phyloP scores from a whole-genome alignment of 2,797 vertebrate species.

The Leptoclinus maculatus region DNA sequence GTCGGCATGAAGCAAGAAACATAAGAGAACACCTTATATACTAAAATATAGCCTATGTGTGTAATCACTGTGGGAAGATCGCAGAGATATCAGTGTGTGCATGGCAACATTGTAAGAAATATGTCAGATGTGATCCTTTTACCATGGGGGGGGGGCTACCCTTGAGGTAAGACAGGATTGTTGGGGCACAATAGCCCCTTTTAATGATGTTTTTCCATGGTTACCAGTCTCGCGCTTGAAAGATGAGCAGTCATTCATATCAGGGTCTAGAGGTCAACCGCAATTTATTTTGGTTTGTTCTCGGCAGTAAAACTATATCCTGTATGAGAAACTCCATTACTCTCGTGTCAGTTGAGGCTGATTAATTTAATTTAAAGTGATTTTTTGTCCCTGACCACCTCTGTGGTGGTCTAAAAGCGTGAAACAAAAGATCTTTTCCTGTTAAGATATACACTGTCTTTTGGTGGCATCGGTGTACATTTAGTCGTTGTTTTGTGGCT shows the following conservation, averaged over 20 bases:
- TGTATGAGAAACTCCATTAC: neutral
- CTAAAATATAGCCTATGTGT: conserved; percentile 10
- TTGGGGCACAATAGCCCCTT: conserved; percentile 59
- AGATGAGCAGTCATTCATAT: conserved; percentile 71
- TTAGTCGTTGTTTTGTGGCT: conserved; percentile 14
- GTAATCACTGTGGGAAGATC: conserved; percentile 51
- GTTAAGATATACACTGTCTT: neutral
- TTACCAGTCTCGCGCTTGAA: conserved; percentile 56
- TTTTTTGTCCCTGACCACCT: neutral
- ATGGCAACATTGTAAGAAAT: conserved; percentile 42
- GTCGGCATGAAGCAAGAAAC: neutral
- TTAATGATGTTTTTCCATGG: conserved; percentile 74
- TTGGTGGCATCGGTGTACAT: conserved; percentile 7
- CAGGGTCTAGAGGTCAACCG: conserved; percentile 55
- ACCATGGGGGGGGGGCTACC: conserved; percentile 26
- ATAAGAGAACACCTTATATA: conserved; percentile 18
- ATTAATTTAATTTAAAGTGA: neutral
- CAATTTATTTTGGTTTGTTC: conserved; percentile 56
- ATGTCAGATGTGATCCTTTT: conserved; percentile 56
- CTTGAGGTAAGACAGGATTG: conserved; percentile 32
- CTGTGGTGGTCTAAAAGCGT: conserved; percentile 12
- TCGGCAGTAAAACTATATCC: conserved; percentile 18
- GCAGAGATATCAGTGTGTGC: conserved; percentile 34
- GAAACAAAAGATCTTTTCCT: neutral
- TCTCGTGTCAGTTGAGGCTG: conserved; percentile 6